phyloP scores from a whole-genome alignment of 1,140 invertebrate genomes.

The Drosophila parvula region DNA sequence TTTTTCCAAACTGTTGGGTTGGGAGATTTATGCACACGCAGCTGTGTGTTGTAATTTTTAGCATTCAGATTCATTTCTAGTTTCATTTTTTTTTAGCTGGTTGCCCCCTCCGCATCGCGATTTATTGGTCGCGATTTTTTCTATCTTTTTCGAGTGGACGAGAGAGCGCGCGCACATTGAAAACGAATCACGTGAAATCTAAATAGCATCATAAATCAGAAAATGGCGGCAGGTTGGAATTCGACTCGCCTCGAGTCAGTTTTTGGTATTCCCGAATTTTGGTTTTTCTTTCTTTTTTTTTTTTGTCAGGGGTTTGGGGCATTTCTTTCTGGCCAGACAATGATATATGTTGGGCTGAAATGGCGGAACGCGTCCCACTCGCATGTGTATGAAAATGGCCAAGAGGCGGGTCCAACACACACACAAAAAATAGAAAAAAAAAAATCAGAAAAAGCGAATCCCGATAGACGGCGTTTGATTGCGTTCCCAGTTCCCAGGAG shows the following conservation, averaged over 20 bases:
- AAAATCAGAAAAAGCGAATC: constrained; percentile 16
- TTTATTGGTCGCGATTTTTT: constrained; percentile 78
- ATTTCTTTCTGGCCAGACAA: constrained; percentile 65
- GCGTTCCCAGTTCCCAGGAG: constrained; percentile 41
- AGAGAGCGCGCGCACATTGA: constrained; percentile 71
- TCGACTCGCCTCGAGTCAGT: constrained; percentile 55
- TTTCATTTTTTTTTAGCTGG: constrained; percentile 48
- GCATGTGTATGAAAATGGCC: constrained; percentile 81
- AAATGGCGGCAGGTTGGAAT: constrained; percentile 80
- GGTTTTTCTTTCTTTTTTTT: constrained; percentile 31
- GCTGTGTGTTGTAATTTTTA: constrained; percentile 81
- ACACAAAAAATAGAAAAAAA: no score
- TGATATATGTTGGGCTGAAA: constrained; percentile 70
- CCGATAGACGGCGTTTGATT: constrained; percentile 79
- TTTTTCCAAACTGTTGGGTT: constrained; percentile 51
- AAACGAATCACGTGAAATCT: constrained; percentile 82
- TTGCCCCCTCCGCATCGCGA: constrained; percentile 40
- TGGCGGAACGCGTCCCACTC: constrained; percentile 69
- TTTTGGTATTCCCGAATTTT: constrained; percentile 59
- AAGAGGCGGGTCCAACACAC: constrained; percentile 31
- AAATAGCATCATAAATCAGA: constrained; percentile 83
- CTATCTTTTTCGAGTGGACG: constrained; percentile 68
- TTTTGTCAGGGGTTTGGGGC: background rate
- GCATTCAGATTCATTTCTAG: constrained; percentile 59
- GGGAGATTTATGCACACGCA: constrained; percentile 79